Evolutionary conservation across 2,113 vertebrate species (phyloP).

Genomic region (Condylura cristata): DNA sequence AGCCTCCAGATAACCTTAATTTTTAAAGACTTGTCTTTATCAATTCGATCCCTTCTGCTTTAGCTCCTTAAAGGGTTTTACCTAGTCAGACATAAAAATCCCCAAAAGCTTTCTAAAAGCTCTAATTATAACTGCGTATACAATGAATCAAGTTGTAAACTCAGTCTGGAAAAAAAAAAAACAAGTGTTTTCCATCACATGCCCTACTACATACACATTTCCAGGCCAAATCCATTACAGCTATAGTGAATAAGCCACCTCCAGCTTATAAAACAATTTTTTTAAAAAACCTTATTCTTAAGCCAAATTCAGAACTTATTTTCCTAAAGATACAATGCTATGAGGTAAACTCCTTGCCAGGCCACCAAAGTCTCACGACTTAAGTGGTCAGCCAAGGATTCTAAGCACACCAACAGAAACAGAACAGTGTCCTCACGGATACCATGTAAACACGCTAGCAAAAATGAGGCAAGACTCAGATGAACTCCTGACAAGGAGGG

Average conservation of each 20-base stretch:
- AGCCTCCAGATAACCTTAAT: background rate
- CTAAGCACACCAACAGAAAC: background rate
- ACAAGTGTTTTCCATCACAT: slow-evolving; percentile 26
- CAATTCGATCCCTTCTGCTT: slow-evolving; percentile 18
- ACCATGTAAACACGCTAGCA: background rate
- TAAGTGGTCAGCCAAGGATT: background rate
- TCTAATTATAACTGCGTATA: slow-evolving; percentile 11
- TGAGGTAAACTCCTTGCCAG: background rate
- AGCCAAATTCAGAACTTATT: background rate
- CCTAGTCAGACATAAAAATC: background rate
- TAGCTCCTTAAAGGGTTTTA: background rate
- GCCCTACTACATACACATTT: background rate
- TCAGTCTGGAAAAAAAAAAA: background rate
- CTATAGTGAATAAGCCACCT: background rate
- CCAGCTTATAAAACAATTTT: slow-evolving; percentile 29
- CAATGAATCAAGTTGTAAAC: slow-evolving; percentile 20
- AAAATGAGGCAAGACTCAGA: background rate
- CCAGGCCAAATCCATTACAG: slow-evolving; percentile 12
- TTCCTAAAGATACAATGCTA: slow-evolving; percentile 6
- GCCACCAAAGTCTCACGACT: background rate
- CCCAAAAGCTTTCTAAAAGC: background rate
- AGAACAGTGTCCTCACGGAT: background rate
- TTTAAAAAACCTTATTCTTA: background rate
- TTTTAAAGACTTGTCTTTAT: slow-evolving; percentile 31
- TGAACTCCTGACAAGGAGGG: background rate